Evolutionary conservation across 2,888 invertebrate genomes (phyloP).

Genomic region (Sesia bembeciformis): DNA sequence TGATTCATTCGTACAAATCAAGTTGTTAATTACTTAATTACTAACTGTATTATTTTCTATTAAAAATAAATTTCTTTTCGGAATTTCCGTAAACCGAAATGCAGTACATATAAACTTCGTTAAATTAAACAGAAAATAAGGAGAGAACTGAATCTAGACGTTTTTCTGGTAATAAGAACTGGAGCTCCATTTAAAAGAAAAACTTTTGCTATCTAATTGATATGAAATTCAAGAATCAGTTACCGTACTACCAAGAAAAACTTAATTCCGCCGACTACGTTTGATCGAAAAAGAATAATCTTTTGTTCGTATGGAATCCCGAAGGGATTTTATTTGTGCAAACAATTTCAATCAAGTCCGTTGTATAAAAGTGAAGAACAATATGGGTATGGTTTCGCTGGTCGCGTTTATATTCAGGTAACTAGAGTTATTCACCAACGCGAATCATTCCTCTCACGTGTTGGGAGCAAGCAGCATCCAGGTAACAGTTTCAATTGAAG

Average conservation of each 20-base stretch:
- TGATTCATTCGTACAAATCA: slow-evolving; percentile 41
- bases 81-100: slow-evolving; percentile 38
- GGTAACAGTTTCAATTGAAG: slow-evolving; percentile 69
- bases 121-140: too few species aligned
- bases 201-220: too few species aligned
- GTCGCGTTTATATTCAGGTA: slow-evolving; percentile 29
- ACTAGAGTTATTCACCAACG: slow-evolving; percentile 40
- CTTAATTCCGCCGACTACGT: too few species aligned
- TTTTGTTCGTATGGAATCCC: not conserved
- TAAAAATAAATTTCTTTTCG: slow-evolving; percentile 18
- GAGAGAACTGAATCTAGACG: too few species aligned
- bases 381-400: not conserved
- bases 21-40: slow-evolving; percentile 52
- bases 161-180: too few species aligned
- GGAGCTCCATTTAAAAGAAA: too few species aligned
- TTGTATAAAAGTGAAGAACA: not conserved
- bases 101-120: not conserved
- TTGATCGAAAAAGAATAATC: too few species aligned
- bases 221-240: too few species aligned
- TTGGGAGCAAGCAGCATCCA: slow-evolving; percentile 34
- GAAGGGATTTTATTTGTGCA: not conserved
- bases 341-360: not conserved
- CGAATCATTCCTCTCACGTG: slow-evolving; percentile 30
- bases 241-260: too few species aligned
- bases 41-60: slow-evolving; percentile 46